Evolutionary conservation across 2,113 vertebrate species (phyloP).

Genomic region (Zeus faber): DNA sequence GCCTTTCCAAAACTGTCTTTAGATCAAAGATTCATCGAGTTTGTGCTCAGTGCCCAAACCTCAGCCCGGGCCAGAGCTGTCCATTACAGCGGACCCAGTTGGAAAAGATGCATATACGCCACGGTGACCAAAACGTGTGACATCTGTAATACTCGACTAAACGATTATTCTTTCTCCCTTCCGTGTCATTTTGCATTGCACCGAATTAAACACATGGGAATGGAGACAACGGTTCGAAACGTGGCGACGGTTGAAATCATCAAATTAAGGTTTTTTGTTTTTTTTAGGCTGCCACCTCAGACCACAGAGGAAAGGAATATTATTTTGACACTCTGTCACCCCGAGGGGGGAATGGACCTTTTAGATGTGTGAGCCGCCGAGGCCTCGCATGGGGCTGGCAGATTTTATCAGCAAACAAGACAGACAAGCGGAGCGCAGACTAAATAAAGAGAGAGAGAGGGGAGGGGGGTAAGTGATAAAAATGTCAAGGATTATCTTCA

Average conservation of each 20-base stretch:
- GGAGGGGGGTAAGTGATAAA: slow-evolving; percentile 70
- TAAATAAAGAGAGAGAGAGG: slow-evolving; percentile 77
- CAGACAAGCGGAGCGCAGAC: slow-evolving; percentile 60
- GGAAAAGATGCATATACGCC: too few species aligned
- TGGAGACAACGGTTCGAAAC: neutral
- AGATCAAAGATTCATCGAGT: too few species aligned
- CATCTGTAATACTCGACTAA: too few species aligned
- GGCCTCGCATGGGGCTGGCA: slow-evolving; percentile 65
- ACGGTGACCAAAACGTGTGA: too few species aligned
- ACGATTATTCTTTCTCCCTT: too few species aligned
- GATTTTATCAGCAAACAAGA: slow-evolving; percentile 74
- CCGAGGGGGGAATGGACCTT: slow-evolving; percentile 53
- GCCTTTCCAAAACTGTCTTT: too few species aligned
- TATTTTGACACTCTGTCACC: slow-evolving; percentile 70
- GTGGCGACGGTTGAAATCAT: slow-evolving; percentile 29
- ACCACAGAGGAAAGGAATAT: slow-evolving; percentile 62
- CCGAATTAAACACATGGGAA: too few species aligned
- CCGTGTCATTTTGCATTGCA: too few species aligned
- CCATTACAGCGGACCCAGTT: too few species aligned
- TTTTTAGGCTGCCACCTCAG: slow-evolving; percentile 67
- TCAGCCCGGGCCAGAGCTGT: too few species aligned
- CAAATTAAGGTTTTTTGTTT: slow-evolving; percentile 67
- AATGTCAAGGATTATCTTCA: slow-evolving; percentile 78
- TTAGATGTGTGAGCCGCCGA: slow-evolving; percentile 78
- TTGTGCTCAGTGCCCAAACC: too few species aligned